phyloP scores from a whole-genome alignment of 2,888 invertebrate species.

The Leuctra nigra region DNA sequence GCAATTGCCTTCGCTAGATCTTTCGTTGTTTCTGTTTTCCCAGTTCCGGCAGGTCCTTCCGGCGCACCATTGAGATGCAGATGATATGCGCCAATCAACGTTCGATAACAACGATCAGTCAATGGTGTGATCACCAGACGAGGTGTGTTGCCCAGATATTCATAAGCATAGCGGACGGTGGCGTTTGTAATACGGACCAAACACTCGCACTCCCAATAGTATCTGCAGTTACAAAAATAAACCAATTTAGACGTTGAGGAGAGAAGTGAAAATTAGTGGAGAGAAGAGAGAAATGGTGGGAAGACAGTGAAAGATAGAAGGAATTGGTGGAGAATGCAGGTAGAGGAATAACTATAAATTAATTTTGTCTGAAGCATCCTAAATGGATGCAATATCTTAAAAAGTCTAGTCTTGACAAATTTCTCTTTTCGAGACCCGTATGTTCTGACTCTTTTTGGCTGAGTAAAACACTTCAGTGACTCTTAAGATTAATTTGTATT shows the following conservation, averaged over 20 bases:
- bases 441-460: too few species aligned
- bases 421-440: too few species aligned
- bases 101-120: slow-evolving; percentile 75
- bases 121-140: slow-evolving; percentile 68
- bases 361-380: too few species aligned
- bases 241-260: too few species aligned
- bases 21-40: slow-evolving; percentile 88
- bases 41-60: slow-evolving; percentile 80
- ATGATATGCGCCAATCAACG: slow-evolving; percentile 75
- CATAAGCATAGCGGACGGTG: slow-evolving; percentile 70
- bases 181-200: slow-evolving; percentile 72
- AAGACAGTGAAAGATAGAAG: too few species aligned
- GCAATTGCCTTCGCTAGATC: slow-evolving; percentile 88
- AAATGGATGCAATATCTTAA: too few species aligned
- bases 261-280: background rate
- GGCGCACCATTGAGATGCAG: slow-evolving; percentile 80
- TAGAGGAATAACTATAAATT: too few species aligned
- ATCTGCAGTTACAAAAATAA: slow-evolving; percentile 40
- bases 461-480: too few species aligned
- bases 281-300: too few species aligned
- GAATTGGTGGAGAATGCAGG: too few species aligned
- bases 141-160: slow-evolving; percentile 76
- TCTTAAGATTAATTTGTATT: background rate
- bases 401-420: too few species aligned
- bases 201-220: slow-evolving; percentile 60